Evolutionary conservation across 2,797 vertebrate species (phyloP).

Genomic region (Rhincodon typus): DNA sequence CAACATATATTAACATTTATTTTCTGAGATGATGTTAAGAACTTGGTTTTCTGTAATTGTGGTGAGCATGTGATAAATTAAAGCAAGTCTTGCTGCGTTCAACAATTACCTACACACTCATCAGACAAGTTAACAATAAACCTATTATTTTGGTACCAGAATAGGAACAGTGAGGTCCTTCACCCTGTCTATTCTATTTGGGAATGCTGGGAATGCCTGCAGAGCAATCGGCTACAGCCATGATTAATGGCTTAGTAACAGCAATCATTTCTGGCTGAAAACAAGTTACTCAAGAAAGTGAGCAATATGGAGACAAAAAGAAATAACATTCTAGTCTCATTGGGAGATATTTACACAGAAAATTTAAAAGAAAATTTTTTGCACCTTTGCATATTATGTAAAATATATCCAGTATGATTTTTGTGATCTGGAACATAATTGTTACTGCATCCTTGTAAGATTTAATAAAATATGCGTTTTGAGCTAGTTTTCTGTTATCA

Average conservation of each 20-base stretch:
- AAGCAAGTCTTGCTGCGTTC: neutral
- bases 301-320: neutral
- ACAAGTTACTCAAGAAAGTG: neutral
- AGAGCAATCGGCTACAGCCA: neutral
- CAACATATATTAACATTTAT: neutral
- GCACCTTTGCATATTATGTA: neutral
- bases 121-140: neutral
- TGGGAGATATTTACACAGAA: neutral
- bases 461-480: neutral
- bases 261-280: neutral
- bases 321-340: neutral
- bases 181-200: neutral
- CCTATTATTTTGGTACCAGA: neutral
- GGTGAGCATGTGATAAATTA: neutral
- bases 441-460: neutral
- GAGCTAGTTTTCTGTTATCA: too few species aligned
- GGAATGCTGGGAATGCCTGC: conserved; percentile 16
- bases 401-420: neutral
- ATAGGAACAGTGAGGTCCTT: neutral
- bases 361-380: neutral
- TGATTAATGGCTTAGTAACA: neutral
- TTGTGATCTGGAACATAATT: neutral
- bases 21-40: neutral
- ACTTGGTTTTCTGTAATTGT: neutral
- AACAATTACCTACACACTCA: conserved; percentile 11